Base-by-base conservation (phyloP, 2,113 vertebrate genomes). In the Dolichotis patagonum region DNA sequence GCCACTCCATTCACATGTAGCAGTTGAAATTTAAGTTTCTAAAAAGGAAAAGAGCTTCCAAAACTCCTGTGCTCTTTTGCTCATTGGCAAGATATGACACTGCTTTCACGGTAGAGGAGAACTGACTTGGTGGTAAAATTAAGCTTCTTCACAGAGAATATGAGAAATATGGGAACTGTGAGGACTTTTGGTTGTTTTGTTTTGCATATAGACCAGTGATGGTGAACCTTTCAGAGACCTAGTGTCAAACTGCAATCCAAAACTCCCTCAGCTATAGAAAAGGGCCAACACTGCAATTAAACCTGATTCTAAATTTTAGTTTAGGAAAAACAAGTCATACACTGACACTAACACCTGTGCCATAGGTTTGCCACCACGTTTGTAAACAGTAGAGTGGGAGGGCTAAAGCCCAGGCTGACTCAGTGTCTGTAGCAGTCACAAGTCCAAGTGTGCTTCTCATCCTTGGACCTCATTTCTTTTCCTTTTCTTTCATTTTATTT, bases 1-100 rank as follows among this genome's bases (percentile, higher is more conserved):
- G 60, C 5, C 16, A 75, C 35, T 14, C 24, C 9, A 26, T 43
- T 65, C 41, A 63, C 8, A 90, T 60, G 92, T 10, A 85, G 46
- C 41, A 49, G n/a, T 46, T 85, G 54, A 69, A 92, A 65, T 94
- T 62, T 92, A 80, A 71, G 43, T 91, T 90, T 88, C 43, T 94
- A 17, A 63, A 69, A 60, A 89, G 28, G 8, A 80, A 91, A 93
- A 94, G 28, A 56, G 46, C 13, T 67, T 41, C 85, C 41, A 38
- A n/a, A 75, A 77, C 83, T 91, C n/a, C 30, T 41, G 2, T 46
- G 56, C 14, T 22, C 24, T 43, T 81, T 62, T 4, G 10, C 62
- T 58, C n/a, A 91, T 85, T 91, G 32, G 56, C 90, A 89, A 96
- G 80, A 65, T 54, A 63, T 3, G n/a, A 67, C 13, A 52, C 14